Percentiles rank a stretch among this genome's conserved stretches.
These are phyloP conservation scores for Martes martes DNA, from an alignment of 2,113 vertebrate genomes.

Conservation along the genomic window DNA sequence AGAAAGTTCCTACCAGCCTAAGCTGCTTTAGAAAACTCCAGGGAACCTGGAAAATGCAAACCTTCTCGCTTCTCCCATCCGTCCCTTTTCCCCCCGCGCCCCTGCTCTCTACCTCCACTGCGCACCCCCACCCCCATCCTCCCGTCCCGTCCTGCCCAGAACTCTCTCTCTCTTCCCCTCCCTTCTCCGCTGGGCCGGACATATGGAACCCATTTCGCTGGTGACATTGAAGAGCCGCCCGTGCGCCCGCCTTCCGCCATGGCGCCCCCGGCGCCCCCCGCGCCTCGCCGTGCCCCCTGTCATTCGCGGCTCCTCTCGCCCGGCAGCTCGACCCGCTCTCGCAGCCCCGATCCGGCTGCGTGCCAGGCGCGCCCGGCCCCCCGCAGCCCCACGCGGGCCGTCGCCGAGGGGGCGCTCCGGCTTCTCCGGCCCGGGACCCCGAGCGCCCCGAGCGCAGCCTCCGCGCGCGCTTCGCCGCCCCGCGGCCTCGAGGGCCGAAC, in stretches of 20 bases:
- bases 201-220: conserved; percentile 87
- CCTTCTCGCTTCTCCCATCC: not conserved
- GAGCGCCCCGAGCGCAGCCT: not conserved
- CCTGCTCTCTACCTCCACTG: not conserved
- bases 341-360: conserved; percentile 60
- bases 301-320: conserved; percentile 70
- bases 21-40: conserved; percentile 22
- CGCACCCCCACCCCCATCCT: not conserved
- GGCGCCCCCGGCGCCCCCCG: conserved; percentile 79
- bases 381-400: not conserved
- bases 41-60: conserved; percentile 7
- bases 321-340: conserved; percentile 74
- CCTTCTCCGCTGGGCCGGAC: conserved; percentile 64
- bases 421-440: not conserved
- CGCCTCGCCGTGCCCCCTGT: conserved; percentile 72
- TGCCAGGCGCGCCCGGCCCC: not conserved
- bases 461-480: not conserved
- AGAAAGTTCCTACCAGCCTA: conserved; percentile 3
- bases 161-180: conserved; percentile 27
- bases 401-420: not conserved
- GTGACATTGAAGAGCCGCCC: conserved; percentile 83
- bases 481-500: conserved; percentile 20
- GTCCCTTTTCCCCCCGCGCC: not conserved
- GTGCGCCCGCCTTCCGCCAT: conserved; percentile 80
- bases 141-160: conserved; percentile 18